A percentile compares a stretch with the other conserved stretches of the same genome.
phyloP scores from a whole-genome alignment of 2,888 invertebrate species.

The Tenthredo notha region DNA sequence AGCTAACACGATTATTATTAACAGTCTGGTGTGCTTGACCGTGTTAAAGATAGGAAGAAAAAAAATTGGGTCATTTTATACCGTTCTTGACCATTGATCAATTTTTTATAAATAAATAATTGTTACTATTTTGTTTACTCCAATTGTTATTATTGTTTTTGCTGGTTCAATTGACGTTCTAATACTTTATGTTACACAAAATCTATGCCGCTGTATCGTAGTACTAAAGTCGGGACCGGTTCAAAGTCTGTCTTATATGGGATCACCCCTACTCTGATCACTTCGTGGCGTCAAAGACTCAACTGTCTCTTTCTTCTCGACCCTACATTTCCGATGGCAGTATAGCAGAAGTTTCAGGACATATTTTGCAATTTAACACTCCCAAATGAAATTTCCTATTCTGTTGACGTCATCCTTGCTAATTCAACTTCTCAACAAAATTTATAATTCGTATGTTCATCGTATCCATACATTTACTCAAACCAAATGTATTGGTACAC shows the following conservation, averaged over 20 bases:
- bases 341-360: conserved; percentile 26
- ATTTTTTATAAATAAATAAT: neutral
- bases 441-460: neutral
- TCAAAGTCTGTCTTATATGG: conserved; percentile 77
- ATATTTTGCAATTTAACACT: conserved; percentile 33
- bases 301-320: conserved; percentile 52
- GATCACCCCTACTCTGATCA: conserved; percentile 72
- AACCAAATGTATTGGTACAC: neutral
- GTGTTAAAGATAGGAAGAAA: neutral
- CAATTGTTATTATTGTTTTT: neutral
- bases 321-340: conserved; percentile 32
- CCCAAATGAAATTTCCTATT: conserved; percentile 35
- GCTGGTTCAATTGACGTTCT: neutral
- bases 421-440: conserved; percentile 2
- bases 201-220: conserved; percentile 65
- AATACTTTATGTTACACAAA: neutral
- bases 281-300: conserved; percentile 60
- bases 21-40: neutral
- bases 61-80: conserved; percentile 1
- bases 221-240: conserved; percentile 75
- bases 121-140: neutral
- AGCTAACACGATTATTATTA: neutral
- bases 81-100: neutral
- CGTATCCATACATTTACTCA: neutral
- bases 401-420: conserved; percentile 35